phyloP scores from a whole-genome alignment of 2,797 vertebrate genomes.

The Denticeps clupeoides region DNA sequence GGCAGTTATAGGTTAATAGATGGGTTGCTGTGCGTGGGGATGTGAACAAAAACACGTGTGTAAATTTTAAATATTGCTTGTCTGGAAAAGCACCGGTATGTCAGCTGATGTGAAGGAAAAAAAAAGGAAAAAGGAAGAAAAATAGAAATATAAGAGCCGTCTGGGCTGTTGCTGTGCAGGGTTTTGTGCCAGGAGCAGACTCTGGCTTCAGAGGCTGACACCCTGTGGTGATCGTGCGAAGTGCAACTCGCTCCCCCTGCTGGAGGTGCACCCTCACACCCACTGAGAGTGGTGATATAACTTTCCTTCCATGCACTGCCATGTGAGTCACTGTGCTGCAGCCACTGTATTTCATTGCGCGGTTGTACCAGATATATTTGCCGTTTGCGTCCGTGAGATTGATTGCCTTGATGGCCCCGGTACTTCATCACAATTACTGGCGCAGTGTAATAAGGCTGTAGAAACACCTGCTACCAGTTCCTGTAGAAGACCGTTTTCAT shows the following conservation, averaged over 20 bases:
- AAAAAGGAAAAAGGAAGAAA: neutral
- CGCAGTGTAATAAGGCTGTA: constrained; percentile 16
- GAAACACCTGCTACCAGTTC: neutral
- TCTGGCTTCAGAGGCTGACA: constrained; percentile 30
- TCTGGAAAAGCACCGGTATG: neutral
- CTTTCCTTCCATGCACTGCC: neutral
- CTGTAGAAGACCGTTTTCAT: neutral
- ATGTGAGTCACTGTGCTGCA: no score
- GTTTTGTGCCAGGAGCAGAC: constrained; percentile 26
- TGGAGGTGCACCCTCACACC: neutral
- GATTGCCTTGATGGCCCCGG: constrained; percentile 23
- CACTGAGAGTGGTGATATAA: neutral
- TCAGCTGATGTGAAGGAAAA: neutral
- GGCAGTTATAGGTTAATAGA: no score
- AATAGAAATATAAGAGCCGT: neutral
- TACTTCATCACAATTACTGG: constrained; percentile 20
- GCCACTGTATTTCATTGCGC: neutral
- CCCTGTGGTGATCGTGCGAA: constrained; percentile 29
- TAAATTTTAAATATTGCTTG: no score
- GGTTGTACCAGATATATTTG: neutral
- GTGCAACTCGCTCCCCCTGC: constrained; percentile 6
- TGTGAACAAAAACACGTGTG: no score
- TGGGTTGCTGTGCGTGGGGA: no score
- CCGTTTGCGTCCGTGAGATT: neutral
- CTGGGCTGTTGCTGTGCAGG: constrained; percentile 31